These are phyloP conservation scores for Pachydiplax longipennis DNA, from an alignment of 2,888 invertebrate species.

Conservation along the genomic window DNA sequence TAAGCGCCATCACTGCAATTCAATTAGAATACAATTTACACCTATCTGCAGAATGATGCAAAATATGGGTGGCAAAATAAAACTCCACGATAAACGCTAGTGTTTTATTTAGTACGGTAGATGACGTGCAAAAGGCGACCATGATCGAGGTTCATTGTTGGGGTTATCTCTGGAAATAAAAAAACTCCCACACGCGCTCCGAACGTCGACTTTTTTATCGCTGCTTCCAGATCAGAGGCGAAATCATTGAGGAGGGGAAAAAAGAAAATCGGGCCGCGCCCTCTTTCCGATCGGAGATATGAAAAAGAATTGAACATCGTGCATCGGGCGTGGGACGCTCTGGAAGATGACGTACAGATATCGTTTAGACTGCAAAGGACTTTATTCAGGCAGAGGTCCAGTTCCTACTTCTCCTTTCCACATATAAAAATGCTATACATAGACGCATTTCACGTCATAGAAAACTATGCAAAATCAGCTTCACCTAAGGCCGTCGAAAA, in stretches of 20 bases:
- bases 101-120: background rate
- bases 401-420: background rate
- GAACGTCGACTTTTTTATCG: background rate
- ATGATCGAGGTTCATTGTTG: background rate
- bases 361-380: background rate
- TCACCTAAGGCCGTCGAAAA: no score
- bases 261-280: background rate
- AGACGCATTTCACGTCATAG: no score
- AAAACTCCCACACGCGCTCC: background rate
- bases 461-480: no score
- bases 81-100: background rate
- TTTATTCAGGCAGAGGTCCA: background rate
- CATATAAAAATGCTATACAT: background rate
- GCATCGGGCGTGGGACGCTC: background rate
- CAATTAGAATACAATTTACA: background rate
- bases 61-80: background rate
- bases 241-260: background rate
- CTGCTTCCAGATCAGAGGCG: background rate
- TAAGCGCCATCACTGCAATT: background rate
- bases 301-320: background rate
- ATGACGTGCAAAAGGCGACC: background rate
- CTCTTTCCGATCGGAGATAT: background rate
- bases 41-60: background rate
- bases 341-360: background rate
- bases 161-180: background rate